A percentile compares a stretch with the other conserved stretches of the same genome.
Conservation (phyloP, 2,888 invertebrate species). For the Sphinx pinastri region DNA sequence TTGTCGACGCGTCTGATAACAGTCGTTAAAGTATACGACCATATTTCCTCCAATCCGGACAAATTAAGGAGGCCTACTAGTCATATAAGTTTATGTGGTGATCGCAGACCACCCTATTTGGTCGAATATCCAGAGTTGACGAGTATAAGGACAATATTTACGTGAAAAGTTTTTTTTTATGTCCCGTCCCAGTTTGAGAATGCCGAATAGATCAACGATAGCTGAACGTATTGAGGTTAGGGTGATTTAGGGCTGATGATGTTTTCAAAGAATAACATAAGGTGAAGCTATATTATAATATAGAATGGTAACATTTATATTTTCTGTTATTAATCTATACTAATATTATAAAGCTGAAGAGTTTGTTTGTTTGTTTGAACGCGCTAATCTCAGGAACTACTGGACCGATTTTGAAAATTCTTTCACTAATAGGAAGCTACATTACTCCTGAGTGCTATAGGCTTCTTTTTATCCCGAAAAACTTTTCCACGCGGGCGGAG, state of each 20-base stretch:
- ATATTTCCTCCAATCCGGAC: constrained; percentile 10
- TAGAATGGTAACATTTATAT: not conserved
- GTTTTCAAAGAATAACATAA: constrained; percentile 1
- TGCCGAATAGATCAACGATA: constrained; percentile 21
- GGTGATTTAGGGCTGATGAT: constrained; percentile 20
- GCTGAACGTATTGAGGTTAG: constrained; percentile 16
- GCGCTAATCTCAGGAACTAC: too few relatives aligned
- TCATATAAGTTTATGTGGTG: constrained; percentile 11
- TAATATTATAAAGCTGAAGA: too few relatives aligned
- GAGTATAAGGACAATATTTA: constrained; percentile 23
- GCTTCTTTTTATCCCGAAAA: too few relatives aligned
- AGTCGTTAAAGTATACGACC: constrained; percentile 24
- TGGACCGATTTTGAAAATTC: too few relatives aligned
- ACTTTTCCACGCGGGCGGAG: too few relatives aligned
- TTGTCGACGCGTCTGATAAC: constrained; percentile 16
- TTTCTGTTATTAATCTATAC: too few relatives aligned
- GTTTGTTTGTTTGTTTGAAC: too few relatives aligned
- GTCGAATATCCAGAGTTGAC: constrained; percentile 11
- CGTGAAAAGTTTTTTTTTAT: constrained; percentile 22
- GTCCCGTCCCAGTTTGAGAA: constrained; percentile 18
- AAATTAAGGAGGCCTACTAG: constrained; percentile 13
- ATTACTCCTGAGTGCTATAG: too few relatives aligned
- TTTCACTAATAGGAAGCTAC: too few relatives aligned
- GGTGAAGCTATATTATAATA: not conserved
- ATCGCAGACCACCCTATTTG: not conserved